Base-by-base conservation (phyloP, 2,113 vertebrate species). In the Pterocles burchelli region DNA sequence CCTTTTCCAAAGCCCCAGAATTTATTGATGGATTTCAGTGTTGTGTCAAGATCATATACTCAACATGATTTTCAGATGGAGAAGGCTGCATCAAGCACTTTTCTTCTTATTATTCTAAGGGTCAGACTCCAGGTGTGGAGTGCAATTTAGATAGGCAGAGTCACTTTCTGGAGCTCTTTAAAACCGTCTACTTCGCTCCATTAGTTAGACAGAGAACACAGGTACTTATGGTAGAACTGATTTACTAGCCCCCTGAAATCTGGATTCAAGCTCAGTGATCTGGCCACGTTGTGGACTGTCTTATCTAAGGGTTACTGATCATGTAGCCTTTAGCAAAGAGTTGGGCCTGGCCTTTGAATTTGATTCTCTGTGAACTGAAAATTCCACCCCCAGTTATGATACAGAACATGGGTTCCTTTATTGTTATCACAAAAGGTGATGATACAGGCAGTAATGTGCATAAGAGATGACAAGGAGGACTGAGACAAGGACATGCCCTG, bases 401-500 rank as follows among this genome's bases (percentile, higher is more conserved):
- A 70, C 0, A 1, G 61, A 93, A 51, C 4, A 6, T 19, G 49
- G 24, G 16, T 73, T 88, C 31, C 72, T 85, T 88, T 90, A 88
- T 33, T 90, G 26, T 84, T 93, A 81, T 83, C 51, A 33, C 63
- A 74, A 70, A 92, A 87, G 55, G 38, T 81, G 80, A 52, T 72
- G 77, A 70, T 89, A 74, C 11, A 74, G 79, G 63, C 79, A 89
- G 79, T 59, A 94, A 90, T 34, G 55, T 83, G 36, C 63, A 21
- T 90, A 88, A 73, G 72, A 90, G 83, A 90, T 77, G 67, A 80
- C 80, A 94, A 93, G 72, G 67, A 93, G 38, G 25, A 74, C 67
- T 66, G 83, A 96, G 68, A 84, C 82, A 96, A 97, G 88, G 79
- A 86, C 76, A 81, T 51, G 34, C 29, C 70, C 51, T 89, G 46